Evolutionary conservation across 2,113 vertebrate genomes (phyloP).

Genomic region (Spilogale gracilis): DNA sequence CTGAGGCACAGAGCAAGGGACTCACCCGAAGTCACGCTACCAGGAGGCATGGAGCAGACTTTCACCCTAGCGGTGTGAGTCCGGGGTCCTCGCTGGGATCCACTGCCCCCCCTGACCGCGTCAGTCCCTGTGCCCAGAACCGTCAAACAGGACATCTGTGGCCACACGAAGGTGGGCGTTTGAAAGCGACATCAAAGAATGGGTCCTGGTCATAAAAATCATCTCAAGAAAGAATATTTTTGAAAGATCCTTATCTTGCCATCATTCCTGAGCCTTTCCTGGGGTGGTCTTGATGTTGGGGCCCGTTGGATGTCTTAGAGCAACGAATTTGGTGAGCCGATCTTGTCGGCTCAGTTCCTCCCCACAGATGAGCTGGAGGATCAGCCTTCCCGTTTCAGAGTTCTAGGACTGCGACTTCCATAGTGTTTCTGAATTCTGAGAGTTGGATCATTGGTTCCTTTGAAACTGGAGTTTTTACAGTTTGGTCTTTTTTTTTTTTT

Average conservation of each 20-base stretch:
- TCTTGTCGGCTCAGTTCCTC: not conserved
- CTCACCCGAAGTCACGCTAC: not conserved
- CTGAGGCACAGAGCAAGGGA: not conserved
- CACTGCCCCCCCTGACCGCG: too few relatives aligned
- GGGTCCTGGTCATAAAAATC: not conserved
- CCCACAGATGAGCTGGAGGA: not conserved
- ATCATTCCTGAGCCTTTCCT: not conserved
- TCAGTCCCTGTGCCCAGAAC: not conserved
- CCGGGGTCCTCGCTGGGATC: too few relatives aligned
- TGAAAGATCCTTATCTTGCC: not conserved
- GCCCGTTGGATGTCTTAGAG: rapidly evolving
- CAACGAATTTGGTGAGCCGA: rapidly evolving
- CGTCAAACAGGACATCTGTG: not conserved
- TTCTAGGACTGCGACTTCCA: not conserved
- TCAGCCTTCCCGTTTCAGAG: not conserved
- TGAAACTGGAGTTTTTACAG: not conserved
- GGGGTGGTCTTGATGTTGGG: too few relatives aligned
- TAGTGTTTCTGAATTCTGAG: not conserved
- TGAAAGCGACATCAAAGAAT: not conserved
- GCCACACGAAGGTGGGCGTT: rapidly evolving
- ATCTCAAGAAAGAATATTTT: not conserved
- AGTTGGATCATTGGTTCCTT: not conserved
- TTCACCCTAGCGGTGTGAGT: not conserved
- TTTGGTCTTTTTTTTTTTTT: not conserved
- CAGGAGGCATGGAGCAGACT: rapidly evolving